A percentile compares a stretch with the other conserved stretches of the same genome.
Evolutionary conservation across 2,113 vertebrate genomes (phyloP).

Genomic region (Eolophus roseicapilla): DNA sequence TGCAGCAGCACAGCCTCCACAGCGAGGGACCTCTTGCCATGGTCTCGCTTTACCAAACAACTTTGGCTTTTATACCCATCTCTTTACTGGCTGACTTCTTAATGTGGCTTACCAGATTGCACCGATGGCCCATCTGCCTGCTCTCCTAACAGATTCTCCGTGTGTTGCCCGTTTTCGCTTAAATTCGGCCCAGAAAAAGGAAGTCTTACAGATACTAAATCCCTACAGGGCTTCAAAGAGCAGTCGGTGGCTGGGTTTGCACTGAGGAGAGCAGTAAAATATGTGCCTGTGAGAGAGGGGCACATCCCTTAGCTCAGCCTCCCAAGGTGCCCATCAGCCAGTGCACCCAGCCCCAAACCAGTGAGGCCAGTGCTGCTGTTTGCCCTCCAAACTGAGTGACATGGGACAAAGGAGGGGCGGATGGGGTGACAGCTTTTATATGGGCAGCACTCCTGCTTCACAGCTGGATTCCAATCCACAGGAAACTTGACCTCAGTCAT

Average conservation of each 20-base stretch:
- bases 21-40: accelerated
- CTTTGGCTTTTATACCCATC: not conserved
- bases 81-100: not conserved
- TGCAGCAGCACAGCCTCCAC: not conserved
- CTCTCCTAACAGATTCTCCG: accelerated
- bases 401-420: not conserved
- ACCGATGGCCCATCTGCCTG: not conserved
- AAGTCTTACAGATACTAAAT: not conserved
- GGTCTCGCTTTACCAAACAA: accelerated
- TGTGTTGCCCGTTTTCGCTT: accelerated
- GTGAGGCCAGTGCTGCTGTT: not conserved
- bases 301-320: not conserved
- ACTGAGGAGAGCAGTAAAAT: not conserved
- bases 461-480: not conserved
- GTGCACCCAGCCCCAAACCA: too few relatives aligned
- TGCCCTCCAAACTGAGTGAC: not conserved
- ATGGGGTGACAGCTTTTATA: not conserved
- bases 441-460: not conserved
- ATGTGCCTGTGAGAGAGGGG: not conserved
- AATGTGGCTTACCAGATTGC: accelerated
- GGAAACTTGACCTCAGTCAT: not conserved
- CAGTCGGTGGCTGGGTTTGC: accelerated
- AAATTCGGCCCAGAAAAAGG: not conserved
- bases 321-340: accelerated
- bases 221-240: not conserved